These are phyloP conservation scores for Ceryle rudis DNA, from an alignment of 2,797 vertebrate species.

Conservation along the genomic window DNA sequence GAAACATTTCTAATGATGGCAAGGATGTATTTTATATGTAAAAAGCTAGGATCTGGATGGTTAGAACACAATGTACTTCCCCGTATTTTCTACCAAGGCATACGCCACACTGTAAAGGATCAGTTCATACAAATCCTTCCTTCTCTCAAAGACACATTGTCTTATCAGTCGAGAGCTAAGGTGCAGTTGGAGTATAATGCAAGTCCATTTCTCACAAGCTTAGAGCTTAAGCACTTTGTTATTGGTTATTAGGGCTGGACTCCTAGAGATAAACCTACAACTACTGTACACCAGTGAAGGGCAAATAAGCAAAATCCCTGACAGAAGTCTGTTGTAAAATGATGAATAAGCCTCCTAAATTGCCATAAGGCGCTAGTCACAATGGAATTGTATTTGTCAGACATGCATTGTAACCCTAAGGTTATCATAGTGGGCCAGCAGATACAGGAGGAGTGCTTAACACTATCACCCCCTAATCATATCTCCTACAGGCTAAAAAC, in stretches of 20 bases:
- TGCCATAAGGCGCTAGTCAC: slow-evolving; percentile 81
- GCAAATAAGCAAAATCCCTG: slow-evolving; percentile 82
- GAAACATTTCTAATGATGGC: not conserved
- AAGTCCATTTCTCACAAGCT: slow-evolving; percentile 69
- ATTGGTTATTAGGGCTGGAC: slow-evolving; percentile 74
- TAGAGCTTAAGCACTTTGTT: slow-evolving; percentile 77
- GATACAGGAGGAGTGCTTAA: slow-evolving; percentile 85
- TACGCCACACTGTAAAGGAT: slow-evolving; percentile 32
- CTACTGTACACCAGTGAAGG: slow-evolving; percentile 74
- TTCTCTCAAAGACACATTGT: slow-evolving; percentile 68
- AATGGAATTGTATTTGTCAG: slow-evolving; percentile 86
- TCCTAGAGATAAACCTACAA: slow-evolving; percentile 76
- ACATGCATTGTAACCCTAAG: slow-evolving; percentile 85
- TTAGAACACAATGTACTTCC: not conserved
- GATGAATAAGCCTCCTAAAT: slow-evolving; percentile 87
- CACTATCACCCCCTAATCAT: slow-evolving; percentile 87
- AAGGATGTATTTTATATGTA: not conserved
- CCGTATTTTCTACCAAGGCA: not conserved
- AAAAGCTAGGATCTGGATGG: not conserved
- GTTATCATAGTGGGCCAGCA: slow-evolving; percentile 86
- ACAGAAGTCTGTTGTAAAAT: slow-evolving; percentile 82
- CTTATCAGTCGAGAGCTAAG: slow-evolving; percentile 60
- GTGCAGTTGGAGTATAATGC: slow-evolving; percentile 71
- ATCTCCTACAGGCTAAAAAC: slow-evolving; percentile 82
- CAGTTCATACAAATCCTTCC: slow-evolving; percentile 61